Conservation (phyloP, 2,797 vertebrate genomes). For the Dallia pectoralis region DNA sequence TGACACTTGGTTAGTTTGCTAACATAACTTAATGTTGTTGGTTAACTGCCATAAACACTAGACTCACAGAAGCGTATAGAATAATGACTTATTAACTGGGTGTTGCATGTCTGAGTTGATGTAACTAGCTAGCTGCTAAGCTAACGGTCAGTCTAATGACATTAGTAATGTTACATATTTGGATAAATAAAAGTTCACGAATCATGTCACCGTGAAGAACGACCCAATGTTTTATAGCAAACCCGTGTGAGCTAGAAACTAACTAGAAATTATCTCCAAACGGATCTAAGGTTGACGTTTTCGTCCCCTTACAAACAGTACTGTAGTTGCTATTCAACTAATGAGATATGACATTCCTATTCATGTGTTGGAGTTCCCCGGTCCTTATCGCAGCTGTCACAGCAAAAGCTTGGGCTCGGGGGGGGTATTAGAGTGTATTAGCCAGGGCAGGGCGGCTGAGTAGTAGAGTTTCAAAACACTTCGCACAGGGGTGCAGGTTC, state of each 20-base stretch:
- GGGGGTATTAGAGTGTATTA: not conserved
- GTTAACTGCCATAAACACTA: too few species aligned
- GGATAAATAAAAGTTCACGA: too few species aligned
- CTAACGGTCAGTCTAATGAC: too few species aligned
- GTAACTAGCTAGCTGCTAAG: too few species aligned
- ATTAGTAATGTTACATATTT: too few species aligned
- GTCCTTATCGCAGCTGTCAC: slow-evolving; percentile 48
- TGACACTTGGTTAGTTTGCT: not conserved
- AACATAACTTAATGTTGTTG: too few species aligned
- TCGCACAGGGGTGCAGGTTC: not conserved
- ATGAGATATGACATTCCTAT: slow-evolving; percentile 27
- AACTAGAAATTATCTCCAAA: not conserved
- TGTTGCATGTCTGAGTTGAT: too few species aligned
- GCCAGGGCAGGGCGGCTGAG: too few species aligned
- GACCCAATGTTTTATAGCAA: not conserved
- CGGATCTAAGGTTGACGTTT: not conserved
- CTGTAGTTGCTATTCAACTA: slow-evolving; percentile 16
- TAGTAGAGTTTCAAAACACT: not conserved
- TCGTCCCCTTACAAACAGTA: not conserved
- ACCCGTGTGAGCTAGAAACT: not conserved
- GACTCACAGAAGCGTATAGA: too few species aligned
- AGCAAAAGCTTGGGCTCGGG: slow-evolving; percentile 1
- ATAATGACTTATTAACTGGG: too few species aligned
- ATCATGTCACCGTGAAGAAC: not conserved
- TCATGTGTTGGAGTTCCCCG: not conserved